phyloP scores from a whole-genome alignment of 2,888 invertebrate species.

The Ophion ellenae region DNA sequence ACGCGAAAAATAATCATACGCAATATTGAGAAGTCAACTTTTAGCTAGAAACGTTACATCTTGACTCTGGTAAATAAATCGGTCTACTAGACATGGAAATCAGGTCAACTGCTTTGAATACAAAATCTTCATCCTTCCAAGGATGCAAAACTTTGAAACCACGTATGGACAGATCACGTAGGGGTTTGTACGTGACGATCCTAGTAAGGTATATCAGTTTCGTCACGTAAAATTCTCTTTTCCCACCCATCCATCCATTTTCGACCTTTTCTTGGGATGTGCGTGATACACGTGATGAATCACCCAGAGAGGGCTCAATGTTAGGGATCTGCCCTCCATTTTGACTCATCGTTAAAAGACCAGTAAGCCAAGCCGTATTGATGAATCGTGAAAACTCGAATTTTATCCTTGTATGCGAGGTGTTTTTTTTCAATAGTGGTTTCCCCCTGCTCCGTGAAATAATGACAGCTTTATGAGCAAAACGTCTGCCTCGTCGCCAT shows the following conservation, averaged over 20 bases:
- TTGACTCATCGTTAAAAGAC: conserved; percentile 47
- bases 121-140: conserved; percentile 15
- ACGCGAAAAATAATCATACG: not conserved
- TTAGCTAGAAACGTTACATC: not conserved
- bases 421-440: not conserved
- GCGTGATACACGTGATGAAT: conserved; percentile 49
- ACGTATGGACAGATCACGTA: conserved; percentile 34
- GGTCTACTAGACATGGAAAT: not conserved
- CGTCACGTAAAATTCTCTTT: conserved; percentile 30
- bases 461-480: not conserved
- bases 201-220: conserved; percentile 27
- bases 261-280: conserved; percentile 55
- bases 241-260: conserved; percentile 14
- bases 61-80: not conserved
- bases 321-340: conserved; percentile 20
- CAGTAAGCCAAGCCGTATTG: not conserved
- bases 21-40: not conserved
- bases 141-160: conserved; percentile 10
- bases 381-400: not conserved
- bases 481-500: not conserved
- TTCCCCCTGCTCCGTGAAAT: not conserved
- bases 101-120: not conserved
- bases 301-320: conserved; percentile 5
- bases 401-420: not conserved
- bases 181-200: conserved; percentile 27